Conservation (phyloP, 2,888 invertebrate genomes). For the Phytoseiulus persimilis region DNA sequence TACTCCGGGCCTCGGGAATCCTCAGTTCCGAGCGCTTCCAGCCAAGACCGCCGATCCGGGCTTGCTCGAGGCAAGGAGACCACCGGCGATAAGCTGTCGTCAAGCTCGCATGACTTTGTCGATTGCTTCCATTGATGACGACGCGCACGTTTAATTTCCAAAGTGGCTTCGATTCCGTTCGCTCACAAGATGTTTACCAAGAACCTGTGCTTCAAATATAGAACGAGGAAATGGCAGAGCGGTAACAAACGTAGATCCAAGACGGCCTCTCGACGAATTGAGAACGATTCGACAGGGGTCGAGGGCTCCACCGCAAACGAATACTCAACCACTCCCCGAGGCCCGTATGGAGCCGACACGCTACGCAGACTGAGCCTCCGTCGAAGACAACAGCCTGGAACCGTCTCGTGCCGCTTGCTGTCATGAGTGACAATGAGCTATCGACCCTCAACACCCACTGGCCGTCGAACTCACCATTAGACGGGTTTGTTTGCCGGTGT, state of each 20-base stretch:
- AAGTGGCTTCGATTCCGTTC: background rate
- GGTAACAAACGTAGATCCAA: background rate
- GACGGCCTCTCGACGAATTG: too few species aligned
- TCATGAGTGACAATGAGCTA: background rate
- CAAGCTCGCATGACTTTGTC: background rate
- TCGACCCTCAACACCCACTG: background rate
- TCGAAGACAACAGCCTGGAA: background rate
- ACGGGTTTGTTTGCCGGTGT: conserved; percentile 14
- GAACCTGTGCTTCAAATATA: background rate
- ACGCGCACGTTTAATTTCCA: background rate
- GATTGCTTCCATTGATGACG: background rate
- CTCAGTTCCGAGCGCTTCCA: background rate
- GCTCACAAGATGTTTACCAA: background rate
- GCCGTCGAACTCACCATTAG: conserved; percentile 15
- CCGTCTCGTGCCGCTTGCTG: background rate
- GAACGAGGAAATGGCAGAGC: background rate
- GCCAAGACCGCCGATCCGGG: background rate
- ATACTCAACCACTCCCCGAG: too few species aligned
- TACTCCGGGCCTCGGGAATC: too few species aligned
- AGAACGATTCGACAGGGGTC: too few species aligned
- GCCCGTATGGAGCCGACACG: background rate
- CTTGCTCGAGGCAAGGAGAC: background rate
- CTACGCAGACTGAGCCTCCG: background rate
- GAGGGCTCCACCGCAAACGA: too few species aligned
- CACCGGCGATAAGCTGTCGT: background rate